Evolutionary conservation across 1,140 invertebrate genomes (phyloP), one percentile per base, ranked within the genome.

Genomic region (Oreohelix idahoensis): DNA sequence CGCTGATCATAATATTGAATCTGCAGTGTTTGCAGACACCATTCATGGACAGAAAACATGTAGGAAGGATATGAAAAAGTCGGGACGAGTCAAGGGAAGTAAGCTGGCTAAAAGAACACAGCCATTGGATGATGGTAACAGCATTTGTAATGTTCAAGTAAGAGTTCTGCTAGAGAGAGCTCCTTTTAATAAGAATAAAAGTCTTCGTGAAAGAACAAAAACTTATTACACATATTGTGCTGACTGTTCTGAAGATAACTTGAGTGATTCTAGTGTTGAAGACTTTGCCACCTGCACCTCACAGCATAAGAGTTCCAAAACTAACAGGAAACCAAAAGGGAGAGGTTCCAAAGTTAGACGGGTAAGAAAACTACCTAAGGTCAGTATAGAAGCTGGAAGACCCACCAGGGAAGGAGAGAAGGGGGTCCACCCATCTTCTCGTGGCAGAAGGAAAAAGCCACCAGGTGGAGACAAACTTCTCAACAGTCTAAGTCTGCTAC

Each of bases 401-500:
- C 20, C n/a, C 29, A 35, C n/a, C 29, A 66, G 29, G 29, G 29
- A n/a, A 32, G n/a, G 63, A 32, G 20, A 66, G 0, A 79, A 66
- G 36, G 51, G 35, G 13, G 38, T n/a, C 23, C n/a, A n/a, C n/a
- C n/a, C n/a, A n/a, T 29, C 77, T 66, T 26, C 77, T 39, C 51
- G 70, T 17, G 77, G 69, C 35, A 79, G 78, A n/a, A 66, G 29
- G 20, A 84, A 71, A 51, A 79, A 74, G 63, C 29, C 51, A 74
- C 74, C 71, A 38, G 49, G 79, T 20, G 84, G 81, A 26, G 38
- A 81, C 63, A 89, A 89, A 77, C 70, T 89, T 35, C 88, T 90
- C 85, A 88, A 86, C 66, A 89, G 88, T 83, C 80, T 91, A 73
- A 89, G 89, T 36, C 80, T 89, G 20, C 81, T 91, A 15, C 90